These are phyloP conservation scores for Phyllotis vaccarum DNA, from an alignment of 2,797 vertebrate genomes.

Conservation along the genomic window DNA sequence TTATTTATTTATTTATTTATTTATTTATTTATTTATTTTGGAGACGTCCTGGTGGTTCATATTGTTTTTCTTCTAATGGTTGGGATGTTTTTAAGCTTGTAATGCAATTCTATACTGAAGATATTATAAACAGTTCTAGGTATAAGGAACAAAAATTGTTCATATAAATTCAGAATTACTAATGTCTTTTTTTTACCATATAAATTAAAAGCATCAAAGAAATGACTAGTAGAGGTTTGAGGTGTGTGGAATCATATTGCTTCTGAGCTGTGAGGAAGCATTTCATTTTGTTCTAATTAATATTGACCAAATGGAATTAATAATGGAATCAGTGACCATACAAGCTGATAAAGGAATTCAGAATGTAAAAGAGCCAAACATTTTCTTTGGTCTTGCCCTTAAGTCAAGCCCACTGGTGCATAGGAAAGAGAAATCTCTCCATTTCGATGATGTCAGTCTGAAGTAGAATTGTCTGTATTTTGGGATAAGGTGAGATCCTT, in stretches of 20 bases:
- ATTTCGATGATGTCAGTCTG: background rate
- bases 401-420: background rate
- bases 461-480: background rate
- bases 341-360: background rate
- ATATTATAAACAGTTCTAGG: background rate
- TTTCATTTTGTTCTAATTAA: background rate
- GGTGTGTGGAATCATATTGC: background rate
- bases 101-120: background rate
- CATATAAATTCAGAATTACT: background rate
- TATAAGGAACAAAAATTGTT: background rate
- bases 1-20: too few relatives aligned
- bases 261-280: background rate
- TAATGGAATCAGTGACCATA: background rate
- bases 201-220: background rate
- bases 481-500: background rate
- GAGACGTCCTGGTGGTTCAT: background rate
- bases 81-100: background rate
- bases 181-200: background rate
- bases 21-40: too few relatives aligned
- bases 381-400: background rate
- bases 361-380: background rate
- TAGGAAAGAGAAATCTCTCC: background rate
- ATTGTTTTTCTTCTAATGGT: background rate
- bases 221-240: background rate
- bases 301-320: background rate